A percentile compares a stretch with the other conserved stretches of the same genome.
Evolutionary conservation across 2,888 invertebrate species (phyloP).

Genomic region (Folsomia candida): DNA sequence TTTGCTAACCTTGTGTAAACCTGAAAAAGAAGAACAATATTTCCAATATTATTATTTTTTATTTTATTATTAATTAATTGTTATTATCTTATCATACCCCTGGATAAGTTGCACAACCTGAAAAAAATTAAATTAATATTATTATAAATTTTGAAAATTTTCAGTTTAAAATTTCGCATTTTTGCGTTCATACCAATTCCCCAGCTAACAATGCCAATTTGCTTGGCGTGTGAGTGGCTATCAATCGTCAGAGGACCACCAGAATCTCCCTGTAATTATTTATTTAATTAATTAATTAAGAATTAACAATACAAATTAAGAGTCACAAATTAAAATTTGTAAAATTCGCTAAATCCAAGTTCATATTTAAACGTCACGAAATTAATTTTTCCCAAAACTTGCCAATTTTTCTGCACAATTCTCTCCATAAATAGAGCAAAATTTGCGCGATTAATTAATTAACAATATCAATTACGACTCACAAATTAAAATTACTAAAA

Average conservation of each 20-base stretch:
- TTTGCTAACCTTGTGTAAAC: no score
- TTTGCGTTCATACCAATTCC: conserved; percentile 11
- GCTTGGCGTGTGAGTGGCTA: conserved; percentile 72
- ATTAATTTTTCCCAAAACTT: no score
- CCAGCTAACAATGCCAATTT: conserved; percentile 63
- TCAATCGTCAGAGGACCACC: conserved; percentile 85
- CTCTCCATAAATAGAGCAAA: no score
- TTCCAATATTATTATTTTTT: no score
- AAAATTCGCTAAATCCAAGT: no score
- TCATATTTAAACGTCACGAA: no score
- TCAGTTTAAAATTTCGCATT: background rate
- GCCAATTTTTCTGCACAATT: no score
- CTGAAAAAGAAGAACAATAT: no score
- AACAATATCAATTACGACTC: background rate
- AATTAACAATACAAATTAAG: background rate
- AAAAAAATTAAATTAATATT: background rate
- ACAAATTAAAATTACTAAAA: background rate
- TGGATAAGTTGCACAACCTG: conserved; percentile 73
- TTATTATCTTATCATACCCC: no score
- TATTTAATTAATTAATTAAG: background rate
- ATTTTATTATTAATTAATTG: no score
- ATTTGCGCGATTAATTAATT: no score
- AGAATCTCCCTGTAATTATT: conserved; percentile 70
- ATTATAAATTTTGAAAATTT: background rate
- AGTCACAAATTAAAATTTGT: no score